Evolutionary conservation across 1,140 invertebrate species (phyloP).

Genomic region (Sinonovacula constricta): DNA sequence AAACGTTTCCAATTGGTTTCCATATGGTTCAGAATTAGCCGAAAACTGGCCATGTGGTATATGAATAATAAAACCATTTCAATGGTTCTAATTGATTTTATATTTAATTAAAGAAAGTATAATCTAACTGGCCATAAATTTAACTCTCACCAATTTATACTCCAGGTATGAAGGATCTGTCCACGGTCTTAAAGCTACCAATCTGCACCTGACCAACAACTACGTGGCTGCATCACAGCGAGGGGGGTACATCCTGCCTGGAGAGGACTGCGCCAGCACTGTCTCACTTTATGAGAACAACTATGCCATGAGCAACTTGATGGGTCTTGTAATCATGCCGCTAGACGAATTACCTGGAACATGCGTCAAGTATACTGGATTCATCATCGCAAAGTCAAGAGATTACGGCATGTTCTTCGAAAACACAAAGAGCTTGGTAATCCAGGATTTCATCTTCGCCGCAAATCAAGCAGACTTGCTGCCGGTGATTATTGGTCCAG

Average conservation of each 20-base stretch:
- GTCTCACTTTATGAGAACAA: conserved; percentile 54
- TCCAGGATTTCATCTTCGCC: conserved; percentile 51
- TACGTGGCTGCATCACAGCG: conserved; percentile 68
- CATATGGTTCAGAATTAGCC: no score
- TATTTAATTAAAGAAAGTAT: no score
- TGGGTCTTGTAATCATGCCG: conserved; percentile 25
- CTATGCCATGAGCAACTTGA: conserved; percentile 46
- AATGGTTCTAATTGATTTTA: no score
- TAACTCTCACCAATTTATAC: no score
- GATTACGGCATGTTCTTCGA: conserved; percentile 72
- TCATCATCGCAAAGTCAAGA: conserved; percentile 57
- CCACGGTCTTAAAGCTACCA: conserved; percentile 55
- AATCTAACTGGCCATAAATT: no score
- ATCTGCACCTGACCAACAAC: conserved; percentile 63
- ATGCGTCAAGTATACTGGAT: conserved; percentile 57
- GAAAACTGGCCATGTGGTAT: no score
- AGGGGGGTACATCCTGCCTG: conserved; percentile 57
- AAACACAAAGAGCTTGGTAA: conserved; percentile 31
- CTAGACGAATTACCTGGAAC: neutral
- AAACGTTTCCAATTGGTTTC: no score
- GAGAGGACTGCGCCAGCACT: conserved; percentile 55
- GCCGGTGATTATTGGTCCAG: conserved; percentile 66
- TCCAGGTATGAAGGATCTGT: conserved; percentile 65
- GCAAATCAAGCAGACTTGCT: conserved; percentile 68
- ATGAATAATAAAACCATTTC: no score